Base-by-base conservation (phyloP, 2,888 invertebrate species). In the Drosophila neutralis region DNA sequence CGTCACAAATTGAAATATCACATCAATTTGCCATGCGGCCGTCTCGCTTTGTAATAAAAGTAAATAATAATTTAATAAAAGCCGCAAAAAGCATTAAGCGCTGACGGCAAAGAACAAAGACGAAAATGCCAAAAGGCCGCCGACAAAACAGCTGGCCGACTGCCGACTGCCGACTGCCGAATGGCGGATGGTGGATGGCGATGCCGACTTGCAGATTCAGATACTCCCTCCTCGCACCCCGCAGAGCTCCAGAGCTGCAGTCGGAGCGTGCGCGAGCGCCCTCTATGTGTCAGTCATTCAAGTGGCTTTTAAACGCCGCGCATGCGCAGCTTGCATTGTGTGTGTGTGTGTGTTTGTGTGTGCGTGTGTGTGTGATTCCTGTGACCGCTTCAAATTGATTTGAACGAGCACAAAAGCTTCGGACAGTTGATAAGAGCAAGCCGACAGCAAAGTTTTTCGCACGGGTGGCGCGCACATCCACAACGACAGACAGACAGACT, bases 31-130 rank as follows among this genome's bases (percentile, higher is more conserved):
- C 87, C 74, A 80, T 83, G 85, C 85, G 72, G 80, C 82, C 82
- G 86, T 68, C 79, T 73, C 87, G 85, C 84, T 88, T 84, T 87
- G 81, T 84, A 85, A 87, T 88, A 87, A 87, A 87, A 87, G 87
- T 88, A 87, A 87, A 88, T 87, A 88, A 87, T 87, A 87, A 87
- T 87, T 87, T 87, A 87, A 88, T 87, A 87, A 87, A 83, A 88
- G 78, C 80, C 80, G 80, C 80, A 80, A 77, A 76, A 75, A 83
- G 73, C 78, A 82, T 80, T 86, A 75, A 82, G 83, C 66, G 86
- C 69, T 73, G 82, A 65, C 83, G 83, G 85, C 85, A 87, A 88
- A 88, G 80, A 85, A 87, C 87, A 88, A 87, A 87, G 87, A 72
- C 77, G 71, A 53, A 53, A 68, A 74, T 56, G 74, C 66, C 77